A percentile compares a stretch with the other conserved stretches of the same genome.
These are phyloP conservation scores for Alviniconcha marisindica DNA, from an alignment of 1,140 invertebrate species.

Conservation along the genomic window DNA sequence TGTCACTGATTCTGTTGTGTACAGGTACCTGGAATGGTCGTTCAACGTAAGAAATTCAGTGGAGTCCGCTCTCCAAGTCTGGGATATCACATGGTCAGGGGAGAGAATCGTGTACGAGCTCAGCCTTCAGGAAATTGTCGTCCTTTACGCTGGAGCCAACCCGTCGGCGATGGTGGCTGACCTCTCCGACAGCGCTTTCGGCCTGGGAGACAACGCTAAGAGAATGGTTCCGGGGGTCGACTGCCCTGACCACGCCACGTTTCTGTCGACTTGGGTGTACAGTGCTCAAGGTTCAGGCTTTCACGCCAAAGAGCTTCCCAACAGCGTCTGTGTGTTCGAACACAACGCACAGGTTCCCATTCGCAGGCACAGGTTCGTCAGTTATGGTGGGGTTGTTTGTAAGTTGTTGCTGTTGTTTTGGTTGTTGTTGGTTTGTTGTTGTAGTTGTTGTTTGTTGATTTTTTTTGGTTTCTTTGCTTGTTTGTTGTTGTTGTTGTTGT, in stretches of 20 bases:
- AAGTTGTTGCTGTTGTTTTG: neutral
- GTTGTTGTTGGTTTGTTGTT: neutral
- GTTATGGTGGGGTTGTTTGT: neutral
- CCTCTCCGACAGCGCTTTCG: slow-evolving; percentile 59
- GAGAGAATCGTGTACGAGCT: slow-evolving; percentile 61
- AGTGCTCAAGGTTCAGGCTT: neutral
- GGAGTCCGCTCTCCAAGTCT: slow-evolving; percentile 50
- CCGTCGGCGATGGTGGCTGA: slow-evolving; percentile 52
- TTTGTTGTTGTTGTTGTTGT: slow-evolving; percentile 8
- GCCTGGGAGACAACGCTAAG: slow-evolving; percentile 52
- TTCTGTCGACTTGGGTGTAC: slow-evolving; percentile 38
- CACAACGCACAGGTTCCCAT: slow-evolving; percentile 54
- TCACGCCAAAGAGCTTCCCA: slow-evolving; percentile 50
- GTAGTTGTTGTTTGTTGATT: neutral
- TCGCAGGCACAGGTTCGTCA: slow-evolving; percentile 44
- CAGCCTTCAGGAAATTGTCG: slow-evolving; percentile 57
- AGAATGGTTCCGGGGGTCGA: slow-evolving; percentile 65
- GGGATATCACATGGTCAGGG: slow-evolving; percentile 49
- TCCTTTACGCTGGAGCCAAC: slow-evolving; percentile 54
- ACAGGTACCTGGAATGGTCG: slow-evolving; percentile 50
- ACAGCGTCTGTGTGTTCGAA: slow-evolving; percentile 64
- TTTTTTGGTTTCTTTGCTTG: neutral
- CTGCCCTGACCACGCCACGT: slow-evolving; percentile 66
- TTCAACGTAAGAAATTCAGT: slow-evolving; percentile 53
- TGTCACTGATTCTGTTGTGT: no score